A percentile compares a stretch with the other conserved stretches of the same genome.
These are phyloP conservation scores for Toxotes chatareus DNA, from an alignment of 2,113 vertebrate species.

Conservation along the genomic window DNA sequence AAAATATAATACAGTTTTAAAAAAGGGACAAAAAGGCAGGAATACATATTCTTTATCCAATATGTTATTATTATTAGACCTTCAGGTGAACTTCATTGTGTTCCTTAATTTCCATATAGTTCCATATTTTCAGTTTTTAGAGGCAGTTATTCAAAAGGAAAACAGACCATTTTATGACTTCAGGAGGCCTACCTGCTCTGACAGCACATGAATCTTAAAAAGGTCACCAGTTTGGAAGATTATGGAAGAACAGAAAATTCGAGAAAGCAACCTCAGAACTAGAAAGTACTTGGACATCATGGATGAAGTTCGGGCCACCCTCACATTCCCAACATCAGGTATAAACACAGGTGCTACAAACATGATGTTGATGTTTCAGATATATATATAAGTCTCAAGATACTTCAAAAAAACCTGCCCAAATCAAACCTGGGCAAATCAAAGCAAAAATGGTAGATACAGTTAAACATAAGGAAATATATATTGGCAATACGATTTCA, in stretches of 20 bases:
- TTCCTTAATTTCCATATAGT: conserved; percentile 30
- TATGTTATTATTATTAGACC: background rate
- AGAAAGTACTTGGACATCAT: background rate
- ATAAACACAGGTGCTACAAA: background rate
- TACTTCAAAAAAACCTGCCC: too few relatives aligned
- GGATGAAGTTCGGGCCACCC: background rate
- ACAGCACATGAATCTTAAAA: conserved; percentile 34
- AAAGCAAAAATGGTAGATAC: background rate
- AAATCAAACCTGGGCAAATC: background rate
- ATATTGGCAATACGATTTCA: background rate
- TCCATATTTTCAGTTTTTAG: conserved; percentile 16
- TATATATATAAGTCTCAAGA: background rate
- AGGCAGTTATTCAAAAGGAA: conserved; percentile 12
- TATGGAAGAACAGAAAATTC: background rate
- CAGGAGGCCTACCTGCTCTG: conserved; percentile 12
- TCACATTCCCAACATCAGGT: background rate
- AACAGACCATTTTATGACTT: conserved; percentile 12
- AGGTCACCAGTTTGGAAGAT: conserved; percentile 31
- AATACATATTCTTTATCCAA: conserved; percentile 3
- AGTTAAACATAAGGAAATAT: background rate
- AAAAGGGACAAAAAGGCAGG: background rate
- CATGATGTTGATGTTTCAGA: background rate
- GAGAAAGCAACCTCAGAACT: background rate
- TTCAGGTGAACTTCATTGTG: background rate
- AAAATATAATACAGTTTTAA: background rate